Percentiles rank a stretch among this genome's conserved stretches.
phyloP scores from a whole-genome alignment of 2,113 vertebrate genomes.

The Megaceryle maxima region DNA sequence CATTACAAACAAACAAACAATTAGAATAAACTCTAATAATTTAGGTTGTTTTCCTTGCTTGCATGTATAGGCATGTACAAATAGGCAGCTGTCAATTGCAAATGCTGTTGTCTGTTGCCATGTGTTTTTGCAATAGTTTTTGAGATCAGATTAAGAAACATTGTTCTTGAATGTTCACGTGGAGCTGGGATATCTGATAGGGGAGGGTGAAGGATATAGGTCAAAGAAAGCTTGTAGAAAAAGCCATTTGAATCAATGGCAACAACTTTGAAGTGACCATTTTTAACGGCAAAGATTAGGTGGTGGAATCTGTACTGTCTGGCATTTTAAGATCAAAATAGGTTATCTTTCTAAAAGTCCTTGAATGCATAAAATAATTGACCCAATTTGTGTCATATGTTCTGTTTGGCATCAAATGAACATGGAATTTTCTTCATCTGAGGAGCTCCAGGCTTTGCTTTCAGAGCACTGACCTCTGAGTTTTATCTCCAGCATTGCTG shows the following conservation, averaged over 20 bases:
- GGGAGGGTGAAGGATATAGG: neutral
- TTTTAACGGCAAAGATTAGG: neutral
- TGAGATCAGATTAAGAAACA: neutral
- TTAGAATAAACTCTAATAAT: neutral
- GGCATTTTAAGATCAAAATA: neutral
- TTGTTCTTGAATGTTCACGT: neutral
- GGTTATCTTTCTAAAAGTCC: neutral
- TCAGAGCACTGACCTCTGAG: neutral
- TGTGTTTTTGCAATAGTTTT: neutral
- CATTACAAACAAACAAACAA: too few species aligned
- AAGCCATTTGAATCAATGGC: neutral
- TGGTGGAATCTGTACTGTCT: neutral
- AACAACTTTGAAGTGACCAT: neutral
- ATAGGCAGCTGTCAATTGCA: neutral
- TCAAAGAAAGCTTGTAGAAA: neutral
- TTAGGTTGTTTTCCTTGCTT: neutral
- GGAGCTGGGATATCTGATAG: neutral
- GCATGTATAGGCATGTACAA: neutral
- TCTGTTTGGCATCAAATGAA: neutral
- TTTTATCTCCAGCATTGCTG: neutral
- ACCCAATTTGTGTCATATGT: neutral
- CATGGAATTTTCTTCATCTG: neutral
- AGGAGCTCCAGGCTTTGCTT: neutral
- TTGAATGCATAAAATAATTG: neutral
- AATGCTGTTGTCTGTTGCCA: neutral